Conservation (phyloP, 2,113 vertebrate species). For the Camelus dromedarius region DNA sequence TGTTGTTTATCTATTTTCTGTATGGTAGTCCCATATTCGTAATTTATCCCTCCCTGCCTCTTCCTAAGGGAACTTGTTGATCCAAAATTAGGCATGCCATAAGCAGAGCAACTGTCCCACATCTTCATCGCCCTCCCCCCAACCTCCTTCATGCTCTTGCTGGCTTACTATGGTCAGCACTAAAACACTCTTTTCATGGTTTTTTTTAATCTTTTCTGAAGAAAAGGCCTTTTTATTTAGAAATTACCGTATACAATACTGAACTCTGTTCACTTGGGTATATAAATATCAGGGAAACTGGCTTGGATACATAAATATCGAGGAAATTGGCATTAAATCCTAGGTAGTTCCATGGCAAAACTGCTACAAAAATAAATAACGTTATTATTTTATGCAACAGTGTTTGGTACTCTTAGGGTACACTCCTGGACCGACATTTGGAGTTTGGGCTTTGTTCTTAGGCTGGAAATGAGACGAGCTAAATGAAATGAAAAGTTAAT, state of each 20-base stretch:
- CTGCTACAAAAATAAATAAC: conserved; percentile 1
- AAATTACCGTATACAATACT: not conserved
- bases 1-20: not conserved
- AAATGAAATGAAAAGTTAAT: conserved; percentile 24
- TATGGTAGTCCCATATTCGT: not conserved
- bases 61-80: not conserved
- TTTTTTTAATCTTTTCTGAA: conserved; percentile 5
- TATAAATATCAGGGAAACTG: conserved; percentile 13
- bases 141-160: not conserved
- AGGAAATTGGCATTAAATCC: conserved; percentile 8
- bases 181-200: not conserved
- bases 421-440: conserved; percentile 1
- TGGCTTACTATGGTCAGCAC: not conserved
- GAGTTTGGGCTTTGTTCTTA: not conserved
- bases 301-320: not conserved
- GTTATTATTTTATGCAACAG: conserved; percentile 11
- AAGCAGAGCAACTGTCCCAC: not conserved
- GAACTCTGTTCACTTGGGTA: conserved; percentile 31
- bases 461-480: not conserved
- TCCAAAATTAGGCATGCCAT: not conserved
- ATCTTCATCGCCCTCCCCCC: not conserved
- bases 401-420: not conserved
- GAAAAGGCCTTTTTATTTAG: conserved; percentile 9
- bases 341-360: not conserved
- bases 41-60: not conserved